Evolutionary conservation across 2,797 vertebrate genomes (phyloP).

Genomic region (Mormyrus proboscirostris): DNA sequence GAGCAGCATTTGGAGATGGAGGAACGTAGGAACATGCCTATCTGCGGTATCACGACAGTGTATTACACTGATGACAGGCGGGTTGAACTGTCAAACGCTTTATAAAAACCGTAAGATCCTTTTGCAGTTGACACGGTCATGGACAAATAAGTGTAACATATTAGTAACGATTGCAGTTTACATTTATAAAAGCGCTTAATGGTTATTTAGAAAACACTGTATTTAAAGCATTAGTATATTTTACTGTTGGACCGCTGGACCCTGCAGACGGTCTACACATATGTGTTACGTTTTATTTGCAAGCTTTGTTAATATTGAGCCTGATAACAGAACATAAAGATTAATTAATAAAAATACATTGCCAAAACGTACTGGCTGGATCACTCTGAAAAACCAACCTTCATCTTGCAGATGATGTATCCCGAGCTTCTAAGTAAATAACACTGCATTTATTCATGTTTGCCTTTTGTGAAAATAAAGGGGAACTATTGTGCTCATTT

Average conservation of each 20-base stretch:
- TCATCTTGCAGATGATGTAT: background rate
- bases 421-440: background rate
- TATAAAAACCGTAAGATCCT: background rate
- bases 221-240: background rate
- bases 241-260: background rate
- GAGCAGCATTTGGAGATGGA: background rate
- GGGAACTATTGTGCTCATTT: background rate
- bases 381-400: background rate
- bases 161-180: background rate
- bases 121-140: background rate
- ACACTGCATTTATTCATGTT: background rate
- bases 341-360: background rate
- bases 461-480: background rate
- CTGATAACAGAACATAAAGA: background rate
- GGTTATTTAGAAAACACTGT: background rate
- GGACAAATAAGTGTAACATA: background rate
- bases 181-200: background rate
- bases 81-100: background rate
- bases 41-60: background rate
- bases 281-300: background rate
- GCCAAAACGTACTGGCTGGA: background rate
- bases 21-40: background rate
- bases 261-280: background rate
- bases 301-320: background rate
- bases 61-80: background rate